phyloP scores from a whole-genome alignment of 2,797 vertebrate genomes.

The Parauchenoglanis ngamensis region DNA sequence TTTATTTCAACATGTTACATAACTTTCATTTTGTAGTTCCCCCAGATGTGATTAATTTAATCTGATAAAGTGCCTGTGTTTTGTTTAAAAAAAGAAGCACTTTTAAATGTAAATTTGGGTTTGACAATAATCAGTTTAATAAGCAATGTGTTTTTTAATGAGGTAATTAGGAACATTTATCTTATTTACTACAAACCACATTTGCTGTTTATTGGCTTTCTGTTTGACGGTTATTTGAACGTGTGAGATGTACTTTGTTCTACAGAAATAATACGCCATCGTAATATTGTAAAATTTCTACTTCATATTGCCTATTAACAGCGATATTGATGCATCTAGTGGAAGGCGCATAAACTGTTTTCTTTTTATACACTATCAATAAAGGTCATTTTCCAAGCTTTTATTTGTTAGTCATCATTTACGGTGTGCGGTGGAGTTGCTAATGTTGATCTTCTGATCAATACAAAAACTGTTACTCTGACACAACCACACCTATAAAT shows the following conservation, averaged over 20 bases:
- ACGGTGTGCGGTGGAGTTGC: not conserved
- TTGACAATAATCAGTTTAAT: not conserved
- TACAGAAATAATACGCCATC: slow-evolving; percentile 60
- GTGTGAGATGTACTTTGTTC: slow-evolving; percentile 35
- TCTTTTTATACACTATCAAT: slow-evolving; percentile 73
- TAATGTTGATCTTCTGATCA: not conserved
- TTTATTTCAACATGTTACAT: slow-evolving; percentile 45
- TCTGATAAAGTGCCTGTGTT: not conserved
- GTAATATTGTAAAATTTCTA: slow-evolving; percentile 52
- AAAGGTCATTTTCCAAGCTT: slow-evolving; percentile 76
- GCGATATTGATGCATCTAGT: slow-evolving; percentile 70
- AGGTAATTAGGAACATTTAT: slow-evolving; percentile 17
- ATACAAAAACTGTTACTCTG: not conserved
- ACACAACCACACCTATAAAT: not conserved
- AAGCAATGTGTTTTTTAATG: slow-evolving; percentile 20
- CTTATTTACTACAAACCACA: slow-evolving; percentile 6
- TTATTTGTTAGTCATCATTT: slow-evolving; percentile 22
- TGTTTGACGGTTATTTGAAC: slow-evolving; percentile 29
- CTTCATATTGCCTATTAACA: slow-evolving; percentile 67
- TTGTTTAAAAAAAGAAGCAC: not conserved
- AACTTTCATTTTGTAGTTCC: slow-evolving; percentile 59
- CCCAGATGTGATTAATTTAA: not conserved
- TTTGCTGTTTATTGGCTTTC: slow-evolving; percentile 18
- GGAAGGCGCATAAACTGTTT: slow-evolving; percentile 67
- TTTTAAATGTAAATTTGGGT: not conserved